Base-by-base conservation (phyloP, 2,797 vertebrate genomes). In the Epinephelus coioides region DNA sequence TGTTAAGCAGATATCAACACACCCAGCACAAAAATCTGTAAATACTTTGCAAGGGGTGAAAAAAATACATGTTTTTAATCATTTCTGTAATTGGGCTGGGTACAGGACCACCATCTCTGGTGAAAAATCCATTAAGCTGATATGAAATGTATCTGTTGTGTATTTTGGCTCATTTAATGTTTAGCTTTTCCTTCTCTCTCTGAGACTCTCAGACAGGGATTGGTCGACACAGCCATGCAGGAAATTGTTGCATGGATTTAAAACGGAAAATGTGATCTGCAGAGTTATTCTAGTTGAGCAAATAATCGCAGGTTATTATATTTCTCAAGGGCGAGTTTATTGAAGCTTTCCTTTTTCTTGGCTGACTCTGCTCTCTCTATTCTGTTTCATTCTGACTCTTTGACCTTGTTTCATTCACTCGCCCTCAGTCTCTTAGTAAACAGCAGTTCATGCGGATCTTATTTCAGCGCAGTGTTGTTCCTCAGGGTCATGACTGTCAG, bases 261-360 rank as follows among this genome's bases (percentile, higher is more conserved):
- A 81, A 80, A 69, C 13, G 34, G 86, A 79, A 88, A 88, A 75
- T 79, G 34, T 85, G 80, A 84, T 54, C 13, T 23, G 44, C 25
- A 21, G 53, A 71, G 71, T 25, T 61, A 54, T 81, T 87, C 50
- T 72, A 61, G 65, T 30, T 25, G 38, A 85, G 81, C 27, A 70
- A 82, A 84, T 85, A 81, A 84, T 76, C 17, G 19, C 56, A 47
- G 76, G 69, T 87, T 87, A 73, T 84, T 88, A 34, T 74, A 18
- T 84, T 79, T 83, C 73, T 83, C 53, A 69, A 49, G 70, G 71
- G 47, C 12, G 14, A 2, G 43, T 84, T 90, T 83, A 75, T 78
- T 64, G 74, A 75, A 71, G 64, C 71, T 65, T 69, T 63, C 60
- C 65, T 74, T 59, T 61, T 47, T 44, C 66, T 78, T 55, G 55